Percentiles rank a stretch among this genome's conserved stretches.
Conservation (phyloP, 2,113 vertebrate species). For the Muntiacus reevesi region DNA sequence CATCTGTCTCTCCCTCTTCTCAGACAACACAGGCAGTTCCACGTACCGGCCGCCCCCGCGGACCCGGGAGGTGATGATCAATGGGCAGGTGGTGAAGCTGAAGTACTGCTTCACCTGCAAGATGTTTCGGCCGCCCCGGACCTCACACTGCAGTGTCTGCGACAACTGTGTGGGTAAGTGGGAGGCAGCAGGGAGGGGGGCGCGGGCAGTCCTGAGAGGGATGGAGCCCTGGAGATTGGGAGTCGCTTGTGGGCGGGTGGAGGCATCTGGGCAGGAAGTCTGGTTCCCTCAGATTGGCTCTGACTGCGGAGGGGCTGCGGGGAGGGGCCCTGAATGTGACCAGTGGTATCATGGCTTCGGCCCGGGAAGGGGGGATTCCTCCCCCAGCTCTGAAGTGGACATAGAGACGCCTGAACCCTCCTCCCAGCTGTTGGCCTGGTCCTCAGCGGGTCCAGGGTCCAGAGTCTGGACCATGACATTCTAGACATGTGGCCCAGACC, state of each 20-base stretch:
- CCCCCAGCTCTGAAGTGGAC: background rate
- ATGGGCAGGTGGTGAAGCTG: slow-evolving; percentile 94
- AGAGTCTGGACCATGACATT: background rate
- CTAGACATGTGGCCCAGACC: background rate
- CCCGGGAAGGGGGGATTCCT: background rate
- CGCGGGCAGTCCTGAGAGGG: background rate
- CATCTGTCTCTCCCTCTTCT: background rate
- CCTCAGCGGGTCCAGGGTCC: background rate
- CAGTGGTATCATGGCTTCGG: background rate
- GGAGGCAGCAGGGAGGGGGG: rapidly evolving
- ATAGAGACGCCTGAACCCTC: background rate
- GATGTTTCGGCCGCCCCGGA: slow-evolving; percentile 95
- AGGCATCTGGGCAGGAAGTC: background rate
- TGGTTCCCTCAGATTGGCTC: background rate
- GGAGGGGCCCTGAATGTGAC: background rate
- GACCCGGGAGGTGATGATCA: slow-evolving; percentile 94
- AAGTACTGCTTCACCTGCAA: slow-evolving; percentile 99
- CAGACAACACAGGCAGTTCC: slow-evolving; percentile 94
- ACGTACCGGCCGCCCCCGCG: slow-evolving; percentile 92
- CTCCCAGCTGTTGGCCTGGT: background rate
- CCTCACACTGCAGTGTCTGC: slow-evolving; percentile 96
- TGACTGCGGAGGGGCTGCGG: background rate
- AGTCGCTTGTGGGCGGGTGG: rapidly evolving
- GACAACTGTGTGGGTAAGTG: slow-evolving; percentile 97
- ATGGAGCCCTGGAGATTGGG: background rate